Percentiles rank a stretch among this genome's conserved stretches.
Conservation (phyloP, 2,888 invertebrate genomes). For the Drosophila falleni region DNA sequence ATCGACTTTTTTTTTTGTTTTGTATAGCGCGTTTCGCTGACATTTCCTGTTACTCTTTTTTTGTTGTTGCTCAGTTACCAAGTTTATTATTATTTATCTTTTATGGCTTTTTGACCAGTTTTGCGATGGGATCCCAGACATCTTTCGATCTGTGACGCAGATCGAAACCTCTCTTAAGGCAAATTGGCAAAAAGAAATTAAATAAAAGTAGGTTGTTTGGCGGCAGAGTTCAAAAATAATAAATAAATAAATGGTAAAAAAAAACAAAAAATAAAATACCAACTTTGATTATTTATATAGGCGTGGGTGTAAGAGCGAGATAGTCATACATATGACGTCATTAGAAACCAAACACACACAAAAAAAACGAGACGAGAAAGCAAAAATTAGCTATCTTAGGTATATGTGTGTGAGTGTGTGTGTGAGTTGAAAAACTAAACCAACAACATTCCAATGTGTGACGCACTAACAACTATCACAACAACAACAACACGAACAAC, state of each 20-base stretch:
- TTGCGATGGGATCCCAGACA: constrained; percentile 26
- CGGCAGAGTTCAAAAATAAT: constrained; percentile 54
- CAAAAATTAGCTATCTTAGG: not conserved
- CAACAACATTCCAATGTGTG: constrained; percentile 70
- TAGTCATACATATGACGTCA: constrained; percentile 25
- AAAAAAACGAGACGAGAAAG: constrained; percentile 15
- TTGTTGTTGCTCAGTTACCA: constrained; percentile 26
- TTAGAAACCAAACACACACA: not conserved
- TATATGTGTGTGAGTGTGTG: constrained; percentile 12
- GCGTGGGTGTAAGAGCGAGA: constrained; percentile 17
- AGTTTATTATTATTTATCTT: constrained; percentile 37
- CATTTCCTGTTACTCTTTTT: constrained; percentile 45
- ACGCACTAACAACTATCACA: constrained; percentile 54
- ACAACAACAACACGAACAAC: constrained; percentile 1
- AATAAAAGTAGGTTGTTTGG: constrained; percentile 43
- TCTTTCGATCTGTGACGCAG: constrained; percentile 59
- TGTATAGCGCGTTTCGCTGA: constrained; percentile 29
- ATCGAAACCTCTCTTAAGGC: constrained; percentile 23
- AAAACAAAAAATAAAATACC: not conserved
- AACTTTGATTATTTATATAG: constrained; percentile 5
- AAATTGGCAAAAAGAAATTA: constrained; percentile 40
- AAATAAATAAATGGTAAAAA: constrained; percentile 23
- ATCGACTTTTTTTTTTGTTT: not conserved
- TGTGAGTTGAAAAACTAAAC: constrained; percentile 54
- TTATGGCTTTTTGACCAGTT: constrained; percentile 49